Evolutionary conservation across 2,797 vertebrate genomes (phyloP), one percentile per base, ranked within the genome.

Genomic region (Myotis planiceps): DNA sequence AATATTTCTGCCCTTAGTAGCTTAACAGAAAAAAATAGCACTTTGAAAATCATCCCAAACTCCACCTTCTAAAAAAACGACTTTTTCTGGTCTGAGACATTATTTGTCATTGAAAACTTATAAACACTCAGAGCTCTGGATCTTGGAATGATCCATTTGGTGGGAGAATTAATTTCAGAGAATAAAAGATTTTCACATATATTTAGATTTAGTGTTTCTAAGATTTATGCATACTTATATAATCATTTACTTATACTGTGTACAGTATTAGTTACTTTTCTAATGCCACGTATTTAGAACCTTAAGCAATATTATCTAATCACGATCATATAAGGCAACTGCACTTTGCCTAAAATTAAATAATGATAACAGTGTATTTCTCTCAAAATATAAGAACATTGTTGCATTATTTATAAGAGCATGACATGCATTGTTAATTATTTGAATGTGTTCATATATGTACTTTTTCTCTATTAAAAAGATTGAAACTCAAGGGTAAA

Each of bases 41-140:
- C 9, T 79, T 96, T 53, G 75, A 58, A 92, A 78, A 85, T 89
- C 13, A 93, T 71, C 39, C n/a, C 14, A 74, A 94, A 94, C 21
- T 49, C 7, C 7, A 16, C 9, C 9, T 4, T 81, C 47, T 80
- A 23, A 60, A 71, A 53, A 60, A 76, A 60, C 42, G 60, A 14
- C 12, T 60, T 60, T 60, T 27, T 25, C 39, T 60, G 58, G 9
- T 2, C 65, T 69, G 63, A 53, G 16, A 68, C 0, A 32, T 74
- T 63, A 66, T 78, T 92, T 81, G 5, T 74, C 34, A 27, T 66
- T 71, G 27, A 9, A 7, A 83, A 78, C 5, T 5, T 27, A 68
- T 3, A 49, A 49, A 76, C 49, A 53, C 8, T 55, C 32, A 71
- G 15, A 84, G 5, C 76, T 58, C 19, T 94, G 32, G 15, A 58